Percentiles rank a stretch among this genome's conserved stretches.
Conservation (phyloP, 1,140 invertebrate species). For the Melanaphis sacchari region DNA sequence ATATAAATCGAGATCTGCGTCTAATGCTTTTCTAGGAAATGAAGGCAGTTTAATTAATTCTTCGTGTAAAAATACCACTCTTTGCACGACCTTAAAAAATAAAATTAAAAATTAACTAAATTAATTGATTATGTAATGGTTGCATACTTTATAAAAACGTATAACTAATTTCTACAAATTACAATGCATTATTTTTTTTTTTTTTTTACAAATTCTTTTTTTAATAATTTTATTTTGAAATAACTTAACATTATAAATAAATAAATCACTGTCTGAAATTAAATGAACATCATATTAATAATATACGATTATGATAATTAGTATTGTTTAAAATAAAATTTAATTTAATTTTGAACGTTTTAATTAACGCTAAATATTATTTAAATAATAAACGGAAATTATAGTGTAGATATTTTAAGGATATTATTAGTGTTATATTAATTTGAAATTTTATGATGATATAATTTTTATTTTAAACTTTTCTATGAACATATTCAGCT, state of each 20-base stretch:
- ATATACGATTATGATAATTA: too few species aligned
- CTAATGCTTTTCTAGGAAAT: slow-evolving; percentile 96
- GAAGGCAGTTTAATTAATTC: slow-evolving; percentile 98
- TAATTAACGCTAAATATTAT: too few species aligned
- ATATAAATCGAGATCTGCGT: slow-evolving; percentile 94
- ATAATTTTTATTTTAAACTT: neutral
- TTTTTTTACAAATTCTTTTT: too few species aligned
- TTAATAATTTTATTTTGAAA: neutral
- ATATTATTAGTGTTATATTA: neutral
- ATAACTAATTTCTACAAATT: too few species aligned
- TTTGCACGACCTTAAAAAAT: slow-evolving; percentile 78
- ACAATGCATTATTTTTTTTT: too few species aligned
- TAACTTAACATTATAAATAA: too few species aligned
- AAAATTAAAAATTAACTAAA: slow-evolving; percentile 12
- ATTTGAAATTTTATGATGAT: neutral
- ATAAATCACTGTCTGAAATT: too few species aligned
- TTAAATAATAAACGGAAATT: too few species aligned
- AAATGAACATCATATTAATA: too few species aligned
- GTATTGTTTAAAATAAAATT: too few species aligned
- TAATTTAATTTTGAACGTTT: too few species aligned
- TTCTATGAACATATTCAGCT: neutral
- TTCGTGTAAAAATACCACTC: slow-evolving; percentile 98
- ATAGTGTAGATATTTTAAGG: too few species aligned
- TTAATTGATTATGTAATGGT: neutral
- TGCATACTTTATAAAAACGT: neutral